Base-by-base conservation (phyloP, 2,113 vertebrate genomes). In the Urocynchramus pylzowi region DNA sequence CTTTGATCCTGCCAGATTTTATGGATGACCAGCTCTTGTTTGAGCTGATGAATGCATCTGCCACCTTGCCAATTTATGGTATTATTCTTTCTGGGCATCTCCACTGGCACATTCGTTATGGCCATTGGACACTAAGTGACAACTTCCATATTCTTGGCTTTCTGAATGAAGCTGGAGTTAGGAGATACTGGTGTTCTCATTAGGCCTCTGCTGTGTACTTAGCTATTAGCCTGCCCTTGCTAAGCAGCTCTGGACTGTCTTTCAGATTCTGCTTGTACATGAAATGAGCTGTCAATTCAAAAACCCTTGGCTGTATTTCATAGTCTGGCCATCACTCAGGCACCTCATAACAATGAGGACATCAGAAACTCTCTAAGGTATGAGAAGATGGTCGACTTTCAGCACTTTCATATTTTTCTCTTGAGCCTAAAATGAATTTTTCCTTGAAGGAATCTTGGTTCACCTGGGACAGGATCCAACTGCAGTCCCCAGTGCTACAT, bases 61-160 rank as follows among this genome's bases (percentile, higher is more conserved):
- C 71, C 52, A 91, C 68, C 30, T 90, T 92, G 93, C 68, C 93
- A 93, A 19, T 71, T 93, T 84, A 60, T 81, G 73, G 86, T 13
- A 86, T 94, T 92, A 92, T 78, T 95, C 75, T 82, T 96, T 84
- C 80, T 92, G 80, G 79, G 69, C 86, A 79, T 63, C 76, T 92
- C 41, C 68, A 57, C 37, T 92, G 83, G 60, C 79, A 35, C 30
- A 61, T 92, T 90, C 1, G 6, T 92, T 88, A 70, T 44, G 73
- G 69, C 37, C 45, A 31, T 53, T 1, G 3, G 88, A 57, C 45
- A 45, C 74, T 68, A 90, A 92, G 41, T 87, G 93, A 69, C 65
- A 42, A 8, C 64, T 95, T 78, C 59, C 49, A 27, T 57, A 45
- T 75, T 76, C 84, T 85, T 91, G 87, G 81, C 93, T 77, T 86